Conservation (phyloP, 2,113 vertebrate species). For the Empidonax alnorum region DNA sequence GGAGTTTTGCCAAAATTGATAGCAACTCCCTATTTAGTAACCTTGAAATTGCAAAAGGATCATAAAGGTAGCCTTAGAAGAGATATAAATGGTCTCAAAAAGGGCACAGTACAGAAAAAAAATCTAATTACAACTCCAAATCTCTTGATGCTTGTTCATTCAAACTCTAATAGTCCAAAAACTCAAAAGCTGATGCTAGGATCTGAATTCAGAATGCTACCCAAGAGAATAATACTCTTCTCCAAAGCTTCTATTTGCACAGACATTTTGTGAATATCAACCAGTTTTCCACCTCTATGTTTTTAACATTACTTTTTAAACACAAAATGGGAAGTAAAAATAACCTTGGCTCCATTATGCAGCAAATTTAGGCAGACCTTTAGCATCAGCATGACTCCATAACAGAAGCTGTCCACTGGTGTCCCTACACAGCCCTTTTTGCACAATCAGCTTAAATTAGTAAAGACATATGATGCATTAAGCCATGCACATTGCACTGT, state of each 20-base stretch:
- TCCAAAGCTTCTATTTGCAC: neutral
- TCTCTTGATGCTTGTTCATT: neutral
- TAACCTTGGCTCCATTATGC: neutral
- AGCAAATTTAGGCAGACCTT: neutral
- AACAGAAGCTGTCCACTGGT: neutral
- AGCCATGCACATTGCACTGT: conserved; percentile 3
- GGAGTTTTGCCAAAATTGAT: neutral
- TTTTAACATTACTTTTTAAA: conserved; percentile 26
- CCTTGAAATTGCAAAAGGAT: neutral
- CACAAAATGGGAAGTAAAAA: neutral
- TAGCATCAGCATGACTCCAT: neutral
- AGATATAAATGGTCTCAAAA: neutral
- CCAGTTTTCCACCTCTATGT: neutral
- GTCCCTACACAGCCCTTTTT: conserved; percentile 33
- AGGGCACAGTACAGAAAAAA: neutral
- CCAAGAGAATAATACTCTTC: neutral
- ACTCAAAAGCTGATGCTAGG: neutral
- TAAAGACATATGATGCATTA: conserved; percentile 49
- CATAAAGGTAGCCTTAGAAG: neutral
- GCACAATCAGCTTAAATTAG: conserved; percentile 50
- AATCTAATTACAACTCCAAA: neutral
- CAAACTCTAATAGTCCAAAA: neutral
- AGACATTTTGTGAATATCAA: neutral
- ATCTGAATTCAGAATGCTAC: neutral
- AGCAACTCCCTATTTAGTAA: neutral